A percentile compares a stretch with the other conserved stretches of the same genome.
Evolutionary conservation across 2,113 vertebrate genomes (phyloP).

Genomic region (Oxygymnocypris stewartii): DNA sequence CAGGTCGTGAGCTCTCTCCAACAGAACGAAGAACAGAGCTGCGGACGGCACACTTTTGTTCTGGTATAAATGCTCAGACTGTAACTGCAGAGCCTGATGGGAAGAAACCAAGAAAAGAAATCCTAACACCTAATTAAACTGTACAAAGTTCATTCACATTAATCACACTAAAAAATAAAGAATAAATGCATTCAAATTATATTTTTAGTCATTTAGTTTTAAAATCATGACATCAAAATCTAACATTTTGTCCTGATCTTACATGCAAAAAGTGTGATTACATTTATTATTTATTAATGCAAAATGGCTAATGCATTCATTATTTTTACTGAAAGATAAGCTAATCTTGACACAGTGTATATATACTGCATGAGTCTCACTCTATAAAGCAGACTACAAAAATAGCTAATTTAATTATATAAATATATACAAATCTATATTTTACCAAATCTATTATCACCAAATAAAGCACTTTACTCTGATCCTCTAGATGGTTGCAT

Average conservation of each 20-base stretch:
- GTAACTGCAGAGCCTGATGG: conserved; percentile 79
- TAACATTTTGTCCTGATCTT: neutral
- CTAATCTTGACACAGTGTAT: neutral
- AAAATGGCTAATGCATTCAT: too few relatives aligned
- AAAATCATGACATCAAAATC: neutral
- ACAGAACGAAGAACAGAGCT: conserved; percentile 80
- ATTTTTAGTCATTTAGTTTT: neutral
- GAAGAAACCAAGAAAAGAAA: neutral
- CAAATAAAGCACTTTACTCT: neutral
- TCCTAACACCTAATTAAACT: neutral
- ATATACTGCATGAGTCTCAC: neutral
- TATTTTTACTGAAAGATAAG: neutral
- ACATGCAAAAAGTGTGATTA: neutral
- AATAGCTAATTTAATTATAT: neutral
- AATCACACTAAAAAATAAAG: neutral
- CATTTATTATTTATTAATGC: neutral
- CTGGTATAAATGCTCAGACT: conserved; percentile 76
- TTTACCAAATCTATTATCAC: too few relatives aligned
- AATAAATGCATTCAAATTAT: neutral
- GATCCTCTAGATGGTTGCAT: neutral
- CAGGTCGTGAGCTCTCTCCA: conserved; percentile 80
- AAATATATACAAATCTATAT: neutral
- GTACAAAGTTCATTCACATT: neutral
- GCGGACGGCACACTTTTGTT: conserved; percentile 80
- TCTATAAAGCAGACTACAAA: neutral